phyloP scores from a whole-genome alignment of 2,113 vertebrate genomes.

The Ardeotis arabs region DNA sequence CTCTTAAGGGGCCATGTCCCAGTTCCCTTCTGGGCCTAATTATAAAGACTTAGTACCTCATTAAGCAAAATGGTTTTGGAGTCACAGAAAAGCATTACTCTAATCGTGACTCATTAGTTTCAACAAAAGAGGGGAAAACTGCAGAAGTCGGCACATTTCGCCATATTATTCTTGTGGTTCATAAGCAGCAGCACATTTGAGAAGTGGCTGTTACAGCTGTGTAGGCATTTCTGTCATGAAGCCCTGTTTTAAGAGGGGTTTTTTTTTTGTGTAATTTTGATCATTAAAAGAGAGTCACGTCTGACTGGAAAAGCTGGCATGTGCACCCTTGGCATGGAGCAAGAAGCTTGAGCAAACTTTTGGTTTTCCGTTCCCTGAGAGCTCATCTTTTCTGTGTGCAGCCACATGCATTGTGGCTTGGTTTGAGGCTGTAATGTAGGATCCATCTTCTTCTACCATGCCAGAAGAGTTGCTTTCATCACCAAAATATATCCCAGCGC shows the following conservation, averaged over 20 bases:
- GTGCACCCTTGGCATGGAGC: accelerated
- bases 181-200: constrained; percentile 20
- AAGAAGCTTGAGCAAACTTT: background rate
- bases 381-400: background rate
- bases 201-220: constrained; percentile 32
- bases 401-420: accelerated
- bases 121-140: constrained; percentile 73
- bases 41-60: constrained; percentile 88
- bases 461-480: background rate
- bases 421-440: background rate
- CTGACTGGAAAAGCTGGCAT: background rate
- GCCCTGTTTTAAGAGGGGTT: background rate
- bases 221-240: constrained; percentile 31
- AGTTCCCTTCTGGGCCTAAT: constrained; percentile 86
- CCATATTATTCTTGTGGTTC: constrained; percentile 57
- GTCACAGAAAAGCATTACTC: constrained; percentile 81
- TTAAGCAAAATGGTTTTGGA: constrained; percentile 84
- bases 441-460: background rate
- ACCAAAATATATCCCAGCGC: background rate
- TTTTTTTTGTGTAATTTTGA: background rate
- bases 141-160: constrained; percentile 66
- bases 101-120: constrained; percentile 85
- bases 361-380: background rate
- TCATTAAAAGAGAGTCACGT: background rate
- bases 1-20: constrained; percentile 80